Conservation (phyloP, 2,113 vertebrate genomes). For the Maccullochella peelii region DNA sequence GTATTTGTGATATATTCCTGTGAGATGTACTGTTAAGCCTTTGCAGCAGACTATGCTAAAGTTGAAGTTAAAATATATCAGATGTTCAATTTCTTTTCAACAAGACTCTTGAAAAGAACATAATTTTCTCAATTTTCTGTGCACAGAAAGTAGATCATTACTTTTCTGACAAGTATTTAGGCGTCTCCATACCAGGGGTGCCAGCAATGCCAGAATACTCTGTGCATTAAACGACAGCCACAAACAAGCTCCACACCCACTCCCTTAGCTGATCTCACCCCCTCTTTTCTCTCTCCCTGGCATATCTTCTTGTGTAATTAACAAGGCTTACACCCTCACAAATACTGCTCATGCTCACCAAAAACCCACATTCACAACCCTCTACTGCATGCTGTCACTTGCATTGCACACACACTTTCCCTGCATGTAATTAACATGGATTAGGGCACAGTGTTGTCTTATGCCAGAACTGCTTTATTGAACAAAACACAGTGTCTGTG, state of each 20-base stretch:
- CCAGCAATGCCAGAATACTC: slow-evolving; percentile 53
- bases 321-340: slow-evolving; percentile 74
- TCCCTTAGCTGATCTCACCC: slow-evolving; percentile 59
- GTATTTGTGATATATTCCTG: slow-evolving; percentile 58
- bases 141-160: slow-evolving; percentile 39
- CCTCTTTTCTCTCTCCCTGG: slow-evolving; percentile 59
- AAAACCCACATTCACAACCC: slow-evolving; percentile 40
- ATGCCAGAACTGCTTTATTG: slow-evolving; percentile 65
- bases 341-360: slow-evolving; percentile 57
- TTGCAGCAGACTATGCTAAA: slow-evolving; percentile 57
- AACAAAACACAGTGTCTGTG: slow-evolving; percentile 37
- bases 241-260: slow-evolving; percentile 63
- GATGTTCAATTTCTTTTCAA: slow-evolving; percentile 24
- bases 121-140: slow-evolving; percentile 43
- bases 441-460: slow-evolving; percentile 53
- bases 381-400: slow-evolving; percentile 51
- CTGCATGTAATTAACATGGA: slow-evolving; percentile 77
- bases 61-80: slow-evolving; percentile 35
- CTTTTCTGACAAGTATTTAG: slow-evolving; percentile 52
- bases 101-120: slow-evolving; percentile 34
- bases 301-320: slow-evolving; percentile 75
- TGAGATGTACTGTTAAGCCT: slow-evolving; percentile 58
- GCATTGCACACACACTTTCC: slow-evolving; percentile 45
- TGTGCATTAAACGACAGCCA: slow-evolving; percentile 53
- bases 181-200: slow-evolving; percentile 28